A percentile compares a stretch with the other conserved stretches of the same genome.
These are phyloP conservation scores for Poeciliopsis retropinna DNA, from an alignment of 2,113 vertebrate species.

Conservation along the genomic window DNA sequence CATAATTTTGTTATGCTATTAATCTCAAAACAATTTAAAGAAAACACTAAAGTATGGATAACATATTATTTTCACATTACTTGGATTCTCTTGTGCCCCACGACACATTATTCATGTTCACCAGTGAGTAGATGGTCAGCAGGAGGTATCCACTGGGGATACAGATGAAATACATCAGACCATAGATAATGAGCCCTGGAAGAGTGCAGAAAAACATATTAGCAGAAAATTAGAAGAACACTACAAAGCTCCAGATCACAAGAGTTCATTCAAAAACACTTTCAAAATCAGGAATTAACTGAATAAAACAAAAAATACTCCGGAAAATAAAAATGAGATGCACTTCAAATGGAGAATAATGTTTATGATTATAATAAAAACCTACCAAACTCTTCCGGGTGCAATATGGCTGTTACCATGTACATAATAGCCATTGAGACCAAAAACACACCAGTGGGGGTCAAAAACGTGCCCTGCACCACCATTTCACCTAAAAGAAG, in stretches of 20 bases:
- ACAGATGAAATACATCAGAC: slow-evolving; percentile 85
- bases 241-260: not conserved
- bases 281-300: not conserved
- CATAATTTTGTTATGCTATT: not conserved
- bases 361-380: slow-evolving; percentile 19
- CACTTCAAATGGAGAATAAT: not conserved
- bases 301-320: not conserved
- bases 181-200: slow-evolving; percentile 78
- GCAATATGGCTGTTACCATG: slow-evolving; percentile 77
- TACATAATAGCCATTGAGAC: slow-evolving; percentile 80
- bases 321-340: not conserved
- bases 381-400: slow-evolving; percentile 79
- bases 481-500: slow-evolving; percentile 79
- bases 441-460: slow-evolving; percentile 82
- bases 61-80: slow-evolving; percentile 42
- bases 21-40: not conserved
- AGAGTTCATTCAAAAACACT: not conserved
- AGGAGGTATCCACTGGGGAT: slow-evolving; percentile 86
- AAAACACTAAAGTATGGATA: not conserved
- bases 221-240: not conserved
- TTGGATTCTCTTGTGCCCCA: slow-evolving; percentile 85
- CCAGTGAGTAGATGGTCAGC: slow-evolving; percentile 83
- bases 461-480: slow-evolving; percentile 78
- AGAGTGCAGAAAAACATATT: slow-evolving; percentile 3
- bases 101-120: slow-evolving; percentile 85